Base-by-base conservation (phyloP, 2,113 vertebrate species). In the Ceyx cyanopectus region DNA sequence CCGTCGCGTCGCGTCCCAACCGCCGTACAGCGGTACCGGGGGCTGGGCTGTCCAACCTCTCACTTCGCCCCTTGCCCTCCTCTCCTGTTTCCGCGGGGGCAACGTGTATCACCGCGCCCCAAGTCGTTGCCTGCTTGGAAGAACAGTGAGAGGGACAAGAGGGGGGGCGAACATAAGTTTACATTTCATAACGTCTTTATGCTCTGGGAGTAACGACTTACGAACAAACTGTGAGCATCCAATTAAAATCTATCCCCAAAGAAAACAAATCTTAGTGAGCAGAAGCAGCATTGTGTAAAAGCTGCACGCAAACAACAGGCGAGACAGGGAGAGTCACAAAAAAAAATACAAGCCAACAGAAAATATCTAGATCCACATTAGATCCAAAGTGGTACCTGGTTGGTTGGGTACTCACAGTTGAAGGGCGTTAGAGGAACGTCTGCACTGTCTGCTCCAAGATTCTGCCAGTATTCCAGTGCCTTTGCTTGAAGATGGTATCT, bases 261-360 rank as follows among this genome's bases (percentile, higher is more conserved):
- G 27, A 45, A 61, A 22, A 23, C 12, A 2, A 22, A 10, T 1
- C 1, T 3, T 3, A 2, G n/a, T 1, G 8, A 23, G 17, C 24
- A 10, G 62, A 12, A 13, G 34, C 14, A 9, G 8, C 2, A 3
- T 27, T 1, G 0, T 18, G 17, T 19, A 9, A 43, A 50, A 53
- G 21, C 17, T 3, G 0, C 0, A 1, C 5, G 0, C 32, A 41
- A 3, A 21, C 23, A 23, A 1, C 43, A 3, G 19, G 32, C 6
- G 2, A 4, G 10, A 6, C 19, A 5, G 37, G 15, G 14, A 16
- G 9, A 10, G 2, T 66, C 19, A 5, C n/a, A 50, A 43, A 68
- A 68, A 68, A 12, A 37, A 16, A 21, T 22, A 32, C 15, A 14
- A 34, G 27, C 14, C 13, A 20, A 0, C 23, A 72, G 43, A 45